Evolutionary conservation across 2,888 invertebrate genomes (phyloP).

Genomic region (Eumacrocentrus americanus): DNA sequence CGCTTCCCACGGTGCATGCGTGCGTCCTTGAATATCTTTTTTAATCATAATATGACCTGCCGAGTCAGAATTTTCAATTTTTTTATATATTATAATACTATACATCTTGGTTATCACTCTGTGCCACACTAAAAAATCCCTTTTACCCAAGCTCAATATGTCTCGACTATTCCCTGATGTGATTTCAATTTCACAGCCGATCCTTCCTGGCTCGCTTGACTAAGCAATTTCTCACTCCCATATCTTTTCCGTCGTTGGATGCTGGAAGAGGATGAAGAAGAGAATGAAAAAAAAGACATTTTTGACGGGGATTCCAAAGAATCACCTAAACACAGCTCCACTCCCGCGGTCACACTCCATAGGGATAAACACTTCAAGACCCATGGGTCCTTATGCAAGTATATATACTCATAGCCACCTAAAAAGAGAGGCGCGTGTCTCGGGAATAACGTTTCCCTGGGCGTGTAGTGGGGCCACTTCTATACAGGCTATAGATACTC

Average conservation of each 20-base stretch:
- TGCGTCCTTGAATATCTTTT: too few relatives aligned
- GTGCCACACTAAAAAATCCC: slow-evolving; percentile 14
- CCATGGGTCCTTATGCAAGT: too few relatives aligned
- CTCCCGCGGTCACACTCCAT: neutral
- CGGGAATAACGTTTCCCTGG: neutral
- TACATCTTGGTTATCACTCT: slow-evolving; percentile 24
- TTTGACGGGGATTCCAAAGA: too few relatives aligned
- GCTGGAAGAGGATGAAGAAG: neutral
- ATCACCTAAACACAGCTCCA: too few relatives aligned
- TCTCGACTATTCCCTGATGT: slow-evolving; percentile 2
- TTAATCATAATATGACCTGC: too few relatives aligned
- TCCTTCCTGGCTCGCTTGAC: slow-evolving; percentile 7
- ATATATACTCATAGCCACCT: slow-evolving; percentile 1
- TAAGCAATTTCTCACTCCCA: slow-evolving; percentile 12
- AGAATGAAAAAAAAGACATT: neutral
- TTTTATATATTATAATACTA: slow-evolving; percentile 24
- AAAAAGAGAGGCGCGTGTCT: slow-evolving; percentile 4
- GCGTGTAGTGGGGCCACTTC: neutral
- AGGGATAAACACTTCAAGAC: too few relatives aligned
- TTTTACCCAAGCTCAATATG: slow-evolving; percentile 27
- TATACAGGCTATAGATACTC: neutral
- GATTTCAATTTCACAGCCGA: slow-evolving; percentile 20
- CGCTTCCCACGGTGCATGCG: too few relatives aligned
- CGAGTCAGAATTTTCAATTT: slow-evolving; percentile 31
- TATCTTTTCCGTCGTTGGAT: slow-evolving; percentile 4